These are phyloP conservation scores for Zaprionus taronus DNA, from an alignment of 1,140 invertebrate species.

Conservation along the genomic window DNA sequence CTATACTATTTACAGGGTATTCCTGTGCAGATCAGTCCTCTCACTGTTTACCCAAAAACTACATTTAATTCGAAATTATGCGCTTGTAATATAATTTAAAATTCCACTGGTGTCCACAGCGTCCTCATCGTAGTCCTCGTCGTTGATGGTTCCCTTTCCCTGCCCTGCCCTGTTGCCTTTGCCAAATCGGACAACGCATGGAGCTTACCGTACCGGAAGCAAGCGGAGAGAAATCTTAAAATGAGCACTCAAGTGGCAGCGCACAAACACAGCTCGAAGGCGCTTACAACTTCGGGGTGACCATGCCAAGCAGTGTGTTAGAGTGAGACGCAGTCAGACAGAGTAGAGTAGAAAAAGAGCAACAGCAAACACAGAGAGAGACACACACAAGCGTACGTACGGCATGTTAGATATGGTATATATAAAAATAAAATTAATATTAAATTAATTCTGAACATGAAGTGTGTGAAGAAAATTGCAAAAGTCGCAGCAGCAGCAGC, in stretches of 20 bases:
- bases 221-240: constrained; percentile 66
- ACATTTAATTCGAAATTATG: constrained; percentile 78
- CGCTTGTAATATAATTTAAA: constrained; percentile 73
- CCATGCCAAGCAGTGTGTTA: neutral
- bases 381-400: constrained; percentile 19
- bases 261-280: constrained; percentile 39
- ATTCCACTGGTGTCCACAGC: constrained; percentile 67
- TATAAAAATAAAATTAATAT: constrained; percentile 82
- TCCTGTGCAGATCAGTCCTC: neutral
- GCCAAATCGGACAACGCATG: constrained; percentile 39
- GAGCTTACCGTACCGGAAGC: constrained; percentile 45
- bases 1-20: neutral
- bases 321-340: neutral
- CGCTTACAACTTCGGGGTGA: constrained; percentile 12
- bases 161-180: neutral
- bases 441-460: constrained; percentile 83
- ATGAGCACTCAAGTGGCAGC: constrained; percentile 77
- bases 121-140: constrained; percentile 12
- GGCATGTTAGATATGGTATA: constrained; percentile 41
- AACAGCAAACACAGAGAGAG: constrained; percentile 3
- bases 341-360: constrained; percentile 18
- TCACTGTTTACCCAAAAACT: constrained; percentile 32
- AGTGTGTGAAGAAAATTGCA: constrained; percentile 80
- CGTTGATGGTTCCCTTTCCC: neutral
- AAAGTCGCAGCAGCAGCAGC: constrained; percentile 54